These are phyloP conservation scores for Neuroterus valhalla DNA, from an alignment of 1,140 invertebrate species.

Conservation along the genomic window DNA sequence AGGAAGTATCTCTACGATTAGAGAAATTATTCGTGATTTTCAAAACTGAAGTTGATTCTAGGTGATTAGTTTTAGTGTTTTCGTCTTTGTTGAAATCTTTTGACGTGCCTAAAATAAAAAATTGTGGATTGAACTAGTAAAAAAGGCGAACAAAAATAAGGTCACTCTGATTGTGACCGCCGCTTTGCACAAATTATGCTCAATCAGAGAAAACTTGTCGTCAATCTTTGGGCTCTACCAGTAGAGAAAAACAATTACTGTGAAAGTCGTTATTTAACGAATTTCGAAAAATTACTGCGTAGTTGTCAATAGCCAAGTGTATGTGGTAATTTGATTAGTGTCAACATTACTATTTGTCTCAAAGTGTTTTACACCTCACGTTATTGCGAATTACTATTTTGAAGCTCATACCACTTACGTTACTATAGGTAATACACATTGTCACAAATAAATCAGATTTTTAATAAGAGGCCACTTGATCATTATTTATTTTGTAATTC, in stretches of 20 bases:
- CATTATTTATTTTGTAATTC: background rate
- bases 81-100: background rate
- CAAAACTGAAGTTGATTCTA: too few relatives aligned
- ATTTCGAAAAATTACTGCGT: background rate
- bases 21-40: background rate
- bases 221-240: background rate
- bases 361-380: constrained; percentile 8
- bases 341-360: constrained; percentile 1
- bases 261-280: background rate
- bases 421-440: constrained; percentile 39
- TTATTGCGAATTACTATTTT: constrained; percentile 16
- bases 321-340: constrained; percentile 14
- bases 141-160: background rate
- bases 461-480: constrained; percentile 39
- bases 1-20: background rate
- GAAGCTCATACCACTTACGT: constrained; percentile 35
- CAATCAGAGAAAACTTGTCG: constrained; percentile 11
- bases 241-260: constrained; percentile 15
- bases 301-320: constrained; percentile 22
- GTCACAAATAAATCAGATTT: constrained; percentile 49
- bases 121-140: background rate
- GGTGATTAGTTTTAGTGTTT: too few relatives aligned
- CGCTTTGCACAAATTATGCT: constrained; percentile 1
- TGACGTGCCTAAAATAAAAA: constrained; percentile 12
- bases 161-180: background rate